phyloP scores from a whole-genome alignment of 2,113 vertebrate species.

The Tautogolabrus adspersus region DNA sequence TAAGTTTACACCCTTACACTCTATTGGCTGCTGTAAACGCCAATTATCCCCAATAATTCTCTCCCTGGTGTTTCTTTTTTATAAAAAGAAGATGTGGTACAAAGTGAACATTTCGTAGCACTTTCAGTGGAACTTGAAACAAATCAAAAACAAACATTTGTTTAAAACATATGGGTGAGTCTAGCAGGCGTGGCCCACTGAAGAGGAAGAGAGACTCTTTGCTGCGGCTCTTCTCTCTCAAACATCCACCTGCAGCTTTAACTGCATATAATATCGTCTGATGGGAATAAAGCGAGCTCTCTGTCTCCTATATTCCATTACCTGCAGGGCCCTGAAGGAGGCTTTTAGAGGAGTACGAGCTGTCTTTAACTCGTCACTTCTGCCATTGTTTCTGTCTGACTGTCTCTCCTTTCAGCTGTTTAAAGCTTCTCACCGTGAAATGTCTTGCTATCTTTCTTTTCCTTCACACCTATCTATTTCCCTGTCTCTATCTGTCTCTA shows the following conservation, averaged over 20 bases:
- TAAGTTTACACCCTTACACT: no score
- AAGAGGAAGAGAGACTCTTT: not conserved
- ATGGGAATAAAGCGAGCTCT: conserved; percentile 11
- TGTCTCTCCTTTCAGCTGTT: conserved; percentile 15
- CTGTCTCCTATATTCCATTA: conserved; percentile 40
- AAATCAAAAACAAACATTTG: not conserved
- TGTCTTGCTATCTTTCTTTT: conserved; percentile 7
- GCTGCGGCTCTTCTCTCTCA: conserved; percentile 4
- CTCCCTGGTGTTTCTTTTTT: no score
- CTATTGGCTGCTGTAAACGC: no score
- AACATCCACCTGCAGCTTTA: conserved; percentile 14
- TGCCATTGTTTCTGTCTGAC: conserved; percentile 15
- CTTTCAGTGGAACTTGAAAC: no score
- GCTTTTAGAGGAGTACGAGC: conserved; percentile 27
- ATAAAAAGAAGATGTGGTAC: no score
- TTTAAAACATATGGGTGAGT: no score
- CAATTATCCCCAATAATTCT: no score
- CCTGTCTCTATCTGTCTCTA: not conserved
- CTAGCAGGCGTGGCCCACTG: not conserved
- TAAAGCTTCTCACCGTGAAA: not conserved
- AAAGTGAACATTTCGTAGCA: no score
- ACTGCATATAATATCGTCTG: conserved; percentile 24
- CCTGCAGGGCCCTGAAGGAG: conserved; percentile 15
- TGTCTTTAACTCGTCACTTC: conserved; percentile 43
- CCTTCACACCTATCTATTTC: conserved; percentile 11